Evolutionary conservation across 2,888 invertebrate genomes (phyloP), one percentile per base, ranked within the genome.

Genomic region (Tipula vernalis): DNA sequence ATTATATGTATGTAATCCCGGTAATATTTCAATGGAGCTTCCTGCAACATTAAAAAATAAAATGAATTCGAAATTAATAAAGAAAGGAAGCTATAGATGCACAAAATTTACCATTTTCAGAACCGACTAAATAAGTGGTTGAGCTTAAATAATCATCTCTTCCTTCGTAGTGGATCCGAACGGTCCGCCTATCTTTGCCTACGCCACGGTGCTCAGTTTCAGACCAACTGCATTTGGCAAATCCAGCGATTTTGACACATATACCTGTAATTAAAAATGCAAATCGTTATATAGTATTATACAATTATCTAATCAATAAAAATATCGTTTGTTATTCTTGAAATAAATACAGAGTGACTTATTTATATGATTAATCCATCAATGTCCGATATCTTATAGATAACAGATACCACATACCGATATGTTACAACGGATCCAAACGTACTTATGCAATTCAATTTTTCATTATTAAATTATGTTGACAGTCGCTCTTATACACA

Each of bases 1-100:
- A 5, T 96, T 96, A 90, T 96, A 98, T 3, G 93, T 91, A 87
- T 93, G 91, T 2, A 90, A 90, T 5, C 94, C 94, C 0, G 92
- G 90, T 8, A 91, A 89, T 2, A 94, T 89, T n/a, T 88, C 85
- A 2, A 90, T 87, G 71, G 88, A 88, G 71, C 89, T 88, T 85
- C 88, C 89, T 90, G 28, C 28, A 28, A 28, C 28, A 28, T 1
- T 28, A 41, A 87, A 87, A 39, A 39, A 86, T 47, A 12, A 6
- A 39, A 85, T 85, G 41, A 36, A 36, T 85, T 85, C 6, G 3
- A n/a, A 85, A 3, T 51, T 51, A 51, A 51, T 51, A 51, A 39
- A 39, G 6, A 39, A 6, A 39, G 6, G 6, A 5, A 39, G n/a
- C n/a, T n/a, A 39, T 6, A 39, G 5, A 6, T 39, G 39, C 3